Percentiles rank a stretch among this genome's conserved stretches.
Conservation (phyloP, 2,113 vertebrate genomes). For the Odobenus rosmarus region DNA sequence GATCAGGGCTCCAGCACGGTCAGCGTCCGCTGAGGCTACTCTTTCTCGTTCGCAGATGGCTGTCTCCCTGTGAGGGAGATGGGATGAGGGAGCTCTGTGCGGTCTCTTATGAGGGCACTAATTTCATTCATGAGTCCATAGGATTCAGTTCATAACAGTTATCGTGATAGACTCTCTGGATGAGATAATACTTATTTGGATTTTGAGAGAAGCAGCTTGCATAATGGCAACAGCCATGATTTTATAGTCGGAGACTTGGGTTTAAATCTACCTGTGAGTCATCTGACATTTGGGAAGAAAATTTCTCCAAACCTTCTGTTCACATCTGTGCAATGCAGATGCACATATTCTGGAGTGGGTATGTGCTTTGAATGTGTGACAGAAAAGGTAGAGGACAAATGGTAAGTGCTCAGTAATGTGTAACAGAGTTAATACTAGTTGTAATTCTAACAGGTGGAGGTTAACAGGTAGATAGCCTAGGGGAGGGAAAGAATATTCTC, state of each 20-base stretch:
- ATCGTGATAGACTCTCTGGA: background rate
- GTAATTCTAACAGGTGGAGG: rapidly evolving
- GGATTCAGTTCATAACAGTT: background rate
- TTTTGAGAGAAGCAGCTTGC: background rate
- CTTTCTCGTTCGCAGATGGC: rapidly evolving
- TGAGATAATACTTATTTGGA: background rate
- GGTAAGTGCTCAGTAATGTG: background rate
- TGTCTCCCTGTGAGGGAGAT: rapidly evolving
- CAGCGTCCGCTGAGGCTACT: background rate
- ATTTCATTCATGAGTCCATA: background rate
- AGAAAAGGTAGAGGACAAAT: background rate
- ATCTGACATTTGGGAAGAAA: background rate
- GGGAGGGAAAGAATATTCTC: too few relatives aligned
- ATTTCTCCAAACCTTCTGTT: background rate
- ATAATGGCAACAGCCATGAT: background rate
- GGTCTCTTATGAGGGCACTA: background rate
- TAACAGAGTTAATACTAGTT: background rate
- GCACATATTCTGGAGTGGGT: rapidly evolving
- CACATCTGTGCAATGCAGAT: too few relatives aligned
- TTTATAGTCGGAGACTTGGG: background rate
- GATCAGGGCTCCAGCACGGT: rapidly evolving
- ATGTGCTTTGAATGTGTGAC: background rate
- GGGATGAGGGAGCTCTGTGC: background rate
- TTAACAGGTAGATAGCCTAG: too few relatives aligned
- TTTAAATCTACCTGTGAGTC: background rate